Conservation (phyloP, 1,140 invertebrate species). For the Aporrectodea caliginosa region DNA sequence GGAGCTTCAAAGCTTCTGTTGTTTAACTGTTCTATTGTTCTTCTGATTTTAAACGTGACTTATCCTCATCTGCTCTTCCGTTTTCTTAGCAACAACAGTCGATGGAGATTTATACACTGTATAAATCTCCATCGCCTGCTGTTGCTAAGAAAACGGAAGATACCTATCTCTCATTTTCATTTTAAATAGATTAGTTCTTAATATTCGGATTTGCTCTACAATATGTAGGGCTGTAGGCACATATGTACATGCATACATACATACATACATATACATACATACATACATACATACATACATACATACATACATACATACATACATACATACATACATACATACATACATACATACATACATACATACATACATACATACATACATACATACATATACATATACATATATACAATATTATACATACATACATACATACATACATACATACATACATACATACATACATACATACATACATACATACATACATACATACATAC, state of each 20-base stretch:
- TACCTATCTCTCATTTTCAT: too few species aligned
- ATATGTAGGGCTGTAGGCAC: background rate
- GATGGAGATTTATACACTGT: too few species aligned
- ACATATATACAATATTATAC: too few species aligned
- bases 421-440: conserved; percentile 22
- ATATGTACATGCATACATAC: background rate
- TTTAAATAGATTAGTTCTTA: too few species aligned
- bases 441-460: conserved; percentile 23
- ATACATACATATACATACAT: conserved; percentile 2
- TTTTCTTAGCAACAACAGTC: too few species aligned
- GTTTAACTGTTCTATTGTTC: too few species aligned
- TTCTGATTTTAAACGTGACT: too few species aligned
- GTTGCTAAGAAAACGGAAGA: too few species aligned
- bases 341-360: conserved; percentile 6
- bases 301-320: conserved; percentile 9
- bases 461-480: conserved; percentile 24
- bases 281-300: conserved; percentile 17
- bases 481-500: conserved; percentile 32
- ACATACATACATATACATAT: conserved; percentile 11
- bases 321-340: conserved; percentile 5
- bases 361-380: conserved; percentile 1
- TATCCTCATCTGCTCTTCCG: too few species aligned
- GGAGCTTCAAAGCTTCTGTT: too few species aligned
- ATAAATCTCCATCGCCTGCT: too few species aligned
- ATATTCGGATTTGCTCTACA: too few species aligned